Percentiles rank a stretch among this genome's conserved stretches.
phyloP scores from a whole-genome alignment of 2,113 vertebrate species.

The Polypterus bichir region DNA sequence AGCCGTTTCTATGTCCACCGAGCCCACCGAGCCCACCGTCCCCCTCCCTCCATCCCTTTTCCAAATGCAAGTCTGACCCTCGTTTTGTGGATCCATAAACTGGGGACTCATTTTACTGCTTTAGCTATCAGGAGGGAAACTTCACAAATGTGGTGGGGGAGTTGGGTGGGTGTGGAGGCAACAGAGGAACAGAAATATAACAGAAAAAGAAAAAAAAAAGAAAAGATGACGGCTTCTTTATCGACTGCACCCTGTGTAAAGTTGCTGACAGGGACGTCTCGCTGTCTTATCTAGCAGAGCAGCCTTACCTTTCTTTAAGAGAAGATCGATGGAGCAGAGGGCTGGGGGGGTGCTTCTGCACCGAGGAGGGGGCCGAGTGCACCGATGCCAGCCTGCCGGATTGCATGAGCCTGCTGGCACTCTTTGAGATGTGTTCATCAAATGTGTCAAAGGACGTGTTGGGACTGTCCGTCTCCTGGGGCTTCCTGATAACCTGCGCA shows the following conservation, averaged over 20 bases:
- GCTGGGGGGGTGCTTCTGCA: slow-evolving; percentile 39
- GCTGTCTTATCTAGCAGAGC: background rate
- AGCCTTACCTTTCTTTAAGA: slow-evolving; percentile 71
- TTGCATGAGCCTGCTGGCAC: slow-evolving; percentile 18
- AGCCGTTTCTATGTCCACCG: too few species aligned
- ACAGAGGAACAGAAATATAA: too few species aligned
- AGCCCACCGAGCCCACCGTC: too few species aligned
- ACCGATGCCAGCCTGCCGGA: slow-evolving; percentile 24
- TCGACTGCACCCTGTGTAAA: background rate
- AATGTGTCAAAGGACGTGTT: slow-evolving; percentile 31
- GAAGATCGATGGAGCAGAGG: slow-evolving; percentile 53
- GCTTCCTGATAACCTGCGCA: slow-evolving; percentile 39
- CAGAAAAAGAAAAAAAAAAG: slow-evolving; percentile 2
- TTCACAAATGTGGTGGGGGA: too few species aligned
- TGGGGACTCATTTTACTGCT: too few species aligned
- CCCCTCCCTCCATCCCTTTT: too few species aligned
- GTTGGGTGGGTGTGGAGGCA: too few species aligned
- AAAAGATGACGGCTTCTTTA: background rate
- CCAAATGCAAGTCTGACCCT: too few species aligned
- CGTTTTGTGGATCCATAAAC: too few species aligned
- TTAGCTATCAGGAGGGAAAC: too few species aligned
- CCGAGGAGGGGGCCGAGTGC: slow-evolving; percentile 33
- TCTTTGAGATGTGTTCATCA: slow-evolving; percentile 28
- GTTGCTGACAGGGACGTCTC: background rate
- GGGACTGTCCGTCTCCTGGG: slow-evolving; percentile 25